These are phyloP conservation scores for Anthonomus grandis DNA, from an alignment of 1,140 invertebrate genomes.

Conservation along the genomic window DNA sequence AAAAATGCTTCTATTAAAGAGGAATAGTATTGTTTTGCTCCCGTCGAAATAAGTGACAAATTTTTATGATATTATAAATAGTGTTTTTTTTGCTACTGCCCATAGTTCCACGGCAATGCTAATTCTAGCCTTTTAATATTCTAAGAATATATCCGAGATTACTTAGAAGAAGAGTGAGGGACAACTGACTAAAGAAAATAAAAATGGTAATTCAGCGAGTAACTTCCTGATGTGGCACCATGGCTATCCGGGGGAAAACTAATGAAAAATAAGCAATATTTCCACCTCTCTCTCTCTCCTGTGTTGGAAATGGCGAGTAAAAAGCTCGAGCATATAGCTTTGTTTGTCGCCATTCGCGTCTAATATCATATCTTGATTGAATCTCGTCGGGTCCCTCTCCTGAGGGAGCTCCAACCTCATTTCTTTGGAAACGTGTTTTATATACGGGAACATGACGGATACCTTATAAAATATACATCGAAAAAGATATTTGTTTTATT, in stretches of 20 bases:
- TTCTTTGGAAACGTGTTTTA: constrained; percentile 10
- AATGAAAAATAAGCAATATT: background rate
- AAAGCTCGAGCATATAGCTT: constrained; percentile 10
- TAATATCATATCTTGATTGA: constrained; percentile 21
- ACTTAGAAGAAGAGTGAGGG: too few species aligned
- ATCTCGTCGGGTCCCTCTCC: constrained; percentile 15
- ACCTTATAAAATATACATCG: constrained; percentile 4
- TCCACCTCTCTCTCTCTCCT: background rate
- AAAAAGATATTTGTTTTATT: too few species aligned
- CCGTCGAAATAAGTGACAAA: too few species aligned
- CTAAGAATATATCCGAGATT: too few species aligned
- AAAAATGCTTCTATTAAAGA: too few species aligned
- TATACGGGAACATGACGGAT: constrained; percentile 9
- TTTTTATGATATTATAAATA: too few species aligned
- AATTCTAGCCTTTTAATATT: too few species aligned
- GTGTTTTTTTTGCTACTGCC: too few species aligned
- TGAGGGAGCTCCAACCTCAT: constrained; percentile 9
- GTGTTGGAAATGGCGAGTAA: background rate
- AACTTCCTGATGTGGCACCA: background rate
- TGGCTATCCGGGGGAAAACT: background rate
- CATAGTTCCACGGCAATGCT: too few species aligned
- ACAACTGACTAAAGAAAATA: background rate
- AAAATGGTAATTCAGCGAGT: background rate
- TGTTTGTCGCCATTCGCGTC: constrained; percentile 12
- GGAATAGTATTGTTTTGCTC: too few species aligned